Evolutionary conservation across 37 sponge, comb jelly and placozoan genomes (phyloP), one percentile per base, ranked within the genome.

Genomic region (Dysidea cf. avara): DNA sequence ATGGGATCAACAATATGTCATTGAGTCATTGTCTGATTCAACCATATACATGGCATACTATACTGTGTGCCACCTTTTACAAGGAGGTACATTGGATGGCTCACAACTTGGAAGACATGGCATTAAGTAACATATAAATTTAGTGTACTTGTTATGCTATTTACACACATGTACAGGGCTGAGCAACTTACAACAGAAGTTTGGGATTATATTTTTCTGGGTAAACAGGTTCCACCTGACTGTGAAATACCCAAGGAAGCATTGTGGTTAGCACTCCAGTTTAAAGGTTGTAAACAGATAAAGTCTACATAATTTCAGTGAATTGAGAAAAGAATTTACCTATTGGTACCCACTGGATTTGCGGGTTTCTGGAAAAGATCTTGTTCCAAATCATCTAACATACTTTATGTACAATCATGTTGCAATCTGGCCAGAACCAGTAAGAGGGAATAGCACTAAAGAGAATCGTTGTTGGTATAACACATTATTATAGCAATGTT

Each of bases 11-110:
- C 79, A 92, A 68, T 99, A 88, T 68, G 30, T 99, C 43, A 92
- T 99, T 28, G 99, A 99, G 75, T 88, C 99, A 39, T 81, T 99
- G 54, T 99, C 99, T 0, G 99, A 99, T 69, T 89, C 91, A 37
- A 99, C 99, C 60, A 99, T 99, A 63, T 99, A 99, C 91, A 99
- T 99, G 99, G 96, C 99, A 13, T 99, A 87, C 80, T 99, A 99
- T 81, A 90, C 99, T 36, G 96, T 99, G 66, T 75, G 80, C 56
- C 81, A 99, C 68, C 80, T 95, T 13, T 77, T 99, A 22, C 99
- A 99, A 35, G 93, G 96, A n/a, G 93, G 84, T 47, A 81, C 76
- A 54, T 69, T 95, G 57, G 64, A 93, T 80, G 99, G 99, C 6
- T 80, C 87, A 6, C 31, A 55, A 3, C 65, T 76, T 21, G 96